Conservation (phyloP, 2,797 vertebrate species). For the Bradypus variegatus region DNA sequence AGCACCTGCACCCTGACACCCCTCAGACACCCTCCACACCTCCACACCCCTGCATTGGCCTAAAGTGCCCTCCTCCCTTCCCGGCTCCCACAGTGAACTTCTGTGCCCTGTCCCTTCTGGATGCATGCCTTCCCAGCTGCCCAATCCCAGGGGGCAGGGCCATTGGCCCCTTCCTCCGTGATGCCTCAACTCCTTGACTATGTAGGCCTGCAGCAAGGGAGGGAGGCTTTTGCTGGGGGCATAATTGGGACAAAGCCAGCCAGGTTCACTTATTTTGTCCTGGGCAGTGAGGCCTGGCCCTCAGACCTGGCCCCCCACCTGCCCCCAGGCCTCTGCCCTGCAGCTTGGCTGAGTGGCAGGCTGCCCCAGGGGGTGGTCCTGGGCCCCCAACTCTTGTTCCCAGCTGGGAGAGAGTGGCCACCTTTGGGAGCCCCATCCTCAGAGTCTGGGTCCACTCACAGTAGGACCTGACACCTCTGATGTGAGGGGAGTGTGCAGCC, state of each 20-base stretch:
- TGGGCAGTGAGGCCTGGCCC: too few species aligned
- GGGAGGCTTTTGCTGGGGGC: neutral
- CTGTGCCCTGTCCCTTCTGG: neutral
- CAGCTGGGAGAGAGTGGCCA: neutral
- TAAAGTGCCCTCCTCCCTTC: neutral
- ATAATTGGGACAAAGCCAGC: neutral
- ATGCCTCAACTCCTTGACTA: neutral
- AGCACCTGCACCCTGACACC: neutral
- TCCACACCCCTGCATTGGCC: neutral
- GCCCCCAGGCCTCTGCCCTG: too few species aligned
- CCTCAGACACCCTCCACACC: neutral
- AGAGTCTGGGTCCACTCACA: neutral
- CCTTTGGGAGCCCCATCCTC: neutral
- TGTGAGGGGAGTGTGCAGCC: rapidly evolving
- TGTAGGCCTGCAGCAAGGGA: neutral
- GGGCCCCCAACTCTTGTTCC: neutral
- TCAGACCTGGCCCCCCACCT: neutral
- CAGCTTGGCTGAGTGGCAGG: neutral
- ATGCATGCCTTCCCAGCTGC: neutral
- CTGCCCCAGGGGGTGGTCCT: neutral
- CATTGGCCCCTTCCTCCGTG: neutral
- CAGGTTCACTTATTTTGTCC: neutral
- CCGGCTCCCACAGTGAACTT: neutral
- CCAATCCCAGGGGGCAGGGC: neutral
- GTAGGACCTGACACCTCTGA: neutral